Conservation (phyloP, 2,888 invertebrate species). For the Netelia virgata region DNA sequence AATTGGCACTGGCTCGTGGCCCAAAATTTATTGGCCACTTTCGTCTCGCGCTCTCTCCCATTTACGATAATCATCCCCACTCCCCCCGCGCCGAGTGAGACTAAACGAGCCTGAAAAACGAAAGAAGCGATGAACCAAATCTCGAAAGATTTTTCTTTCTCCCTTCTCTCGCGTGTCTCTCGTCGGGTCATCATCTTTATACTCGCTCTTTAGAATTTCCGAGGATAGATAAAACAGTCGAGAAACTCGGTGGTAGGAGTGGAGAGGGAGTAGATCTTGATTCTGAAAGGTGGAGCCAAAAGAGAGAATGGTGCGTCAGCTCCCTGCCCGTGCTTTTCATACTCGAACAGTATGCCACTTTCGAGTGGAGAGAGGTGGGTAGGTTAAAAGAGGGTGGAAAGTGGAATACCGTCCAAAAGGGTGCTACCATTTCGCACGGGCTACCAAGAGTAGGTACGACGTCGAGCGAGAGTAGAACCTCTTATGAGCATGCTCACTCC, state of each 20-base stretch:
- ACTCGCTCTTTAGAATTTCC: slow-evolving; percentile 12
- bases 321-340: background rate
- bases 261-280: slow-evolving; percentile 3
- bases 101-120: background rate
- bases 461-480: slow-evolving; percentile 33
- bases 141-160: too few relatives aligned
- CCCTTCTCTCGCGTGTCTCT: background rate
- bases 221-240: slow-evolving; percentile 16
- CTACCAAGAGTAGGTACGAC: slow-evolving; percentile 24
- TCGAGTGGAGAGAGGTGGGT: background rate
- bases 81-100: too few relatives aligned
- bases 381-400: slow-evolving; percentile 25
- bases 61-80: slow-evolving; percentile 20
- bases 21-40: slow-evolving; percentile 21
- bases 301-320: slow-evolving; percentile 34
- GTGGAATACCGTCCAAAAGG: slow-evolving; percentile 39
- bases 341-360: slow-evolving; percentile 3
- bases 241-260: background rate
- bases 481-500: slow-evolving; percentile 50
- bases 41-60: background rate
- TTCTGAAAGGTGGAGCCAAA: slow-evolving; percentile 40
- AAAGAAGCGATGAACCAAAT: background rate
- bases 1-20: slow-evolving; percentile 10
- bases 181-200: background rate
- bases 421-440: slow-evolving; percentile 39